phyloP scores from a whole-genome alignment of 2,888 invertebrate genomes.

The Lepidochitona cinerea region DNA sequence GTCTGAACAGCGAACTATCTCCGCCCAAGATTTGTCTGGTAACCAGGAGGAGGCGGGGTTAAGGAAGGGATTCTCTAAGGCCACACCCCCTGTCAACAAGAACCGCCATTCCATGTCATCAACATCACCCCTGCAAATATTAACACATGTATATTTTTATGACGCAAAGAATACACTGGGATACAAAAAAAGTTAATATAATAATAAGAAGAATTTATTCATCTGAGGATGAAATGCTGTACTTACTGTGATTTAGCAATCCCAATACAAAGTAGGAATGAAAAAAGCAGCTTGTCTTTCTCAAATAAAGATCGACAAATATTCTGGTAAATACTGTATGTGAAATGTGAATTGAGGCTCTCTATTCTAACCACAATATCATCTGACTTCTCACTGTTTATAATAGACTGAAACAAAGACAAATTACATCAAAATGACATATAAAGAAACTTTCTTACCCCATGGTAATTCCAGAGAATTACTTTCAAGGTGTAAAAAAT shows the following conservation, averaged over 20 bases:
- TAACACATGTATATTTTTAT: background rate
- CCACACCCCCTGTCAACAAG: slow-evolving; percentile 89
- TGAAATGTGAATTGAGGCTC: slow-evolving; percentile 71
- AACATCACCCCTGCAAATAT: slow-evolving; percentile 70
- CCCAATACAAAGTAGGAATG: slow-evolving; percentile 69
- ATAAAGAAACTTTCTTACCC: too few relatives aligned
- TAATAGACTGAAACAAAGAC: slow-evolving; percentile 78
- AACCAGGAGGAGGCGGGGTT: slow-evolving; percentile 90
- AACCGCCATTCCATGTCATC: slow-evolving; percentile 84
- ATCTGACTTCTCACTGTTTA: slow-evolving; percentile 80
- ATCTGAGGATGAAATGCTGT: too few relatives aligned
- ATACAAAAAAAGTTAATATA: too few relatives aligned
- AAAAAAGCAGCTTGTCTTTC: slow-evolving; percentile 71
- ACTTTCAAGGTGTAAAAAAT: too few relatives aligned
- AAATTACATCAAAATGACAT: background rate
- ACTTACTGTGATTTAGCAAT: slow-evolving; percentile 67
- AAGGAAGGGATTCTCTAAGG: slow-evolving; percentile 82
- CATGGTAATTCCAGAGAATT: too few relatives aligned
- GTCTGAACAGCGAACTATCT: slow-evolving; percentile 80
- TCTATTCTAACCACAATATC: slow-evolving; percentile 73
- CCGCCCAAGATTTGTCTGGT: slow-evolving; percentile 88
- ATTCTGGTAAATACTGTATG: slow-evolving; percentile 75
- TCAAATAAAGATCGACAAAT: slow-evolving; percentile 72
- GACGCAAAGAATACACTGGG: too few relatives aligned
- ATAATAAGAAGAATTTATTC: too few relatives aligned